phyloP scores from a whole-genome alignment of 2,888 invertebrate genomes.

The Microdon myrmicae region DNA sequence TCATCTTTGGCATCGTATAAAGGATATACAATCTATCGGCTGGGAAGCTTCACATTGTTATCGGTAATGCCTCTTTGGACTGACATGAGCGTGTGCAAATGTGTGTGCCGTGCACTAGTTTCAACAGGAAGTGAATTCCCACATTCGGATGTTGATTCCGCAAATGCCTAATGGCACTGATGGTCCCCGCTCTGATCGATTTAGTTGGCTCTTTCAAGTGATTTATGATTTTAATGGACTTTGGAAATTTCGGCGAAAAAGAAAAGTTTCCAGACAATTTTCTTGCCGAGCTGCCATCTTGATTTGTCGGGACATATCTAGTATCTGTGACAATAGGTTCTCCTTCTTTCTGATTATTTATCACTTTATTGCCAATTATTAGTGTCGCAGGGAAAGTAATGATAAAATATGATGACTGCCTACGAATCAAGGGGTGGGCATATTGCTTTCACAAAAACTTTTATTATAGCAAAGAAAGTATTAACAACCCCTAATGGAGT shows the following conservation, averaged over 20 bases:
- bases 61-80: not conserved
- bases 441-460: constrained; percentile 20
- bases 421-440: constrained; percentile 5
- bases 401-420: constrained; percentile 27
- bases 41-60: constrained; percentile 38
- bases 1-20: constrained; percentile 28
- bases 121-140: constrained; percentile 26
- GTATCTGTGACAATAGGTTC: constrained; percentile 24
- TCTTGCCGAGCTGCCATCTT: constrained; percentile 3
- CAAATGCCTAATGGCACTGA: constrained; percentile 39
- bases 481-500: too few species aligned
- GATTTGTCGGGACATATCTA: not conserved
- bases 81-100: not conserved
- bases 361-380: constrained; percentile 42
- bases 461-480: too few species aligned
- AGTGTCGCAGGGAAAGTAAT: constrained; percentile 25
- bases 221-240: constrained; percentile 47
- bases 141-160: constrained; percentile 39
- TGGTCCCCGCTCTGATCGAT: constrained; percentile 12
- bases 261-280: constrained; percentile 42
- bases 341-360: constrained; percentile 33
- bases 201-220: constrained; percentile 27
- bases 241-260: constrained; percentile 20
- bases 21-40: constrained; percentile 35
- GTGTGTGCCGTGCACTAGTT: not conserved